Conservation (phyloP, 2,113 vertebrate species). For the Dascyllus trimaculatus region DNA sequence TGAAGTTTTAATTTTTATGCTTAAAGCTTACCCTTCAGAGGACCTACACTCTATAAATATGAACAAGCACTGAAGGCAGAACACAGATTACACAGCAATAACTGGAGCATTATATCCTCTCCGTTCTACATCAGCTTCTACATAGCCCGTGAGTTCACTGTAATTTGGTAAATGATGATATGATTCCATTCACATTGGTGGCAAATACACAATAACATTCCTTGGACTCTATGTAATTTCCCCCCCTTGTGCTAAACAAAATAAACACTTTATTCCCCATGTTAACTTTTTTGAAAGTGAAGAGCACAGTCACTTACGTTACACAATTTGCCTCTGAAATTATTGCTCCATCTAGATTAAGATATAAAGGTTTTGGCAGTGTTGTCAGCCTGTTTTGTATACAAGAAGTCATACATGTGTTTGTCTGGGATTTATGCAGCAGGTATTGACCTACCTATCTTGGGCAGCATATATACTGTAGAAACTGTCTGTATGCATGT, state of each 20-base stretch:
- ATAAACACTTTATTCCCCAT: constrained; percentile 24
- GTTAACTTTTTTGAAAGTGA: not conserved
- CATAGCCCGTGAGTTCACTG: constrained; percentile 3
- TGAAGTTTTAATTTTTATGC: constrained; percentile 3
- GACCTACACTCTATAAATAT: not conserved
- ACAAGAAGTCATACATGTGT: not conserved
- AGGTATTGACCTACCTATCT: not conserved
- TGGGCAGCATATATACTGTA: not conserved
- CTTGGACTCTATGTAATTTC: constrained; percentile 39
- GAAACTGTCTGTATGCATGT: not conserved
- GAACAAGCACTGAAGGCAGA: not conserved
- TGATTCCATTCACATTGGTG: constrained; percentile 27
- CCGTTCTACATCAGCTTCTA: not conserved
- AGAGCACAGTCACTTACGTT: constrained; percentile 5
- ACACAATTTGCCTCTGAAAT: constrained; percentile 14
- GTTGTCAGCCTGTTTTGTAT: not conserved
- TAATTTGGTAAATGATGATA: constrained; percentile 26
- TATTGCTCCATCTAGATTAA: not conserved
- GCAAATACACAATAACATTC: constrained; percentile 57
- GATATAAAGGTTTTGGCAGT: not conserved
- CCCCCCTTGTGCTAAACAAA: constrained; percentile 45
- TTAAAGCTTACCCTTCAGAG: not conserved
- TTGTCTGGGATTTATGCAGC: not conserved
- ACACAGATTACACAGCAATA: not conserved
- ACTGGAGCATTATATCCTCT: constrained; percentile 3